Conservation (phyloP, 2,113 vertebrate genomes). For the cat (Felis catus) region F.catus_Fca126_mat1.0 CM031412.1:142967501-142968000, state of each 20-base stretch:
- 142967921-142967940: slow-evolving; percentile 24
- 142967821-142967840: background rate
- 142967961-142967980: background rate
- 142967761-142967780: background rate
- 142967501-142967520: too few relatives aligned
- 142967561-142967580: too few relatives aligned
- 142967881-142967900: slow-evolving; percentile 11
- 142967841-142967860: background rate
- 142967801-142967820: background rate
- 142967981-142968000: too few relatives aligned
- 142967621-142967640: too few relatives aligned
- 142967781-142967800: background rate
- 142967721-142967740: background rate
- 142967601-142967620: too few relatives aligned
- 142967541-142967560: too few relatives aligned
- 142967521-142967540: too few relatives aligned
- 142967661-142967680: too few relatives aligned
- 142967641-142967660: too few relatives aligned
- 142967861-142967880: background rate
- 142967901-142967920: background rate
- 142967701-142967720: background rate
- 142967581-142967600: too few relatives aligned
- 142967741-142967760: background rate
- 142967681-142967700: background rate
- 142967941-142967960: background rate